Percentiles rank a stretch among this genome's conserved stretches.
phyloP scores from a whole-genome alignment of 2,113 vertebrate species.

The Vulpes ferrilata region DNA sequence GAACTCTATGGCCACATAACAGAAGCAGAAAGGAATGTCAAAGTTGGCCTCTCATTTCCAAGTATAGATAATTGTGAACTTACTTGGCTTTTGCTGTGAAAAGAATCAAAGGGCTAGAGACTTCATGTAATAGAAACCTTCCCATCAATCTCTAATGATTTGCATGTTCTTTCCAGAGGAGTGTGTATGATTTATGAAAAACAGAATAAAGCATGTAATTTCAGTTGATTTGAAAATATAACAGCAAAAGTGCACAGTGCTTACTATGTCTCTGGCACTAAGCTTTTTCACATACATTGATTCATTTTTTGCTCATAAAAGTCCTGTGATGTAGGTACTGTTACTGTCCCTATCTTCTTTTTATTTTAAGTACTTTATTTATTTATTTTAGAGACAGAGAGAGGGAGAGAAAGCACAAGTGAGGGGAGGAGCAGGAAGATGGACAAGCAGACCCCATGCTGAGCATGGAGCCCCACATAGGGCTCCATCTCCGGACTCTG shows the following conservation, averaged over 20 bases:
- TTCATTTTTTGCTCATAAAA: slow-evolving; percentile 40
- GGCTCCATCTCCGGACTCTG: not conserved
- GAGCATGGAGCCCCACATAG: not conserved
- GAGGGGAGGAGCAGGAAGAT: not conserved
- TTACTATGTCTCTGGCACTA: not conserved
- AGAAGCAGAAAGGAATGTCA: slow-evolving; percentile 13
- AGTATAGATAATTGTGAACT: slow-evolving; percentile 17
- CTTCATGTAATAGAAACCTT: not conserved
- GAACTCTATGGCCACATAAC: not conserved
- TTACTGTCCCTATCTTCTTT: slow-evolving; percentile 21
- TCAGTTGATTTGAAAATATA: slow-evolving; percentile 16
- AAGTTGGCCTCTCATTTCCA: slow-evolving; percentile 32
- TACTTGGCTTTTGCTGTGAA: not conserved
- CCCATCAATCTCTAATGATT: not conserved
- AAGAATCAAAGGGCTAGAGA: slow-evolving; percentile 27
- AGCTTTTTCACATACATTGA: not conserved
- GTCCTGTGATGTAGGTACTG: not conserved
- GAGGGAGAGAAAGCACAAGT: not conserved
- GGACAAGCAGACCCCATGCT: not conserved
- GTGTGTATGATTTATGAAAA: slow-evolving; percentile 32
- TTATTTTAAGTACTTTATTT: not conserved
- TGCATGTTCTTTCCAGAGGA: slow-evolving; percentile 21
- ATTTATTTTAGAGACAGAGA: not conserved
- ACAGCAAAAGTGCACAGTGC: not conserved
- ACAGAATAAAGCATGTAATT: slow-evolving; percentile 31